These are phyloP conservation scores for Bellardia pandia DNA, from an alignment of 2,888 invertebrate genomes.

Conservation along the genomic window DNA sequence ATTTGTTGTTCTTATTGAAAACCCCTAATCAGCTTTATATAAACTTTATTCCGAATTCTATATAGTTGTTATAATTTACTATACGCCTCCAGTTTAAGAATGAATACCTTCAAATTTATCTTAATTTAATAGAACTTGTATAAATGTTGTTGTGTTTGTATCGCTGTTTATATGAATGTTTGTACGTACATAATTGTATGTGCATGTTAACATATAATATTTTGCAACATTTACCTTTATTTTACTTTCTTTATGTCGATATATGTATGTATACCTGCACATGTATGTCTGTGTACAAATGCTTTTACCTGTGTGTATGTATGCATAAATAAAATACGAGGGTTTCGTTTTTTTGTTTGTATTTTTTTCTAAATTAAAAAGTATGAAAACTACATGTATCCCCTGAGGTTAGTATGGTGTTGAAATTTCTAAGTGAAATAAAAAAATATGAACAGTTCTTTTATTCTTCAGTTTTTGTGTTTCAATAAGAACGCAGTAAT, in stretches of 20 bases:
- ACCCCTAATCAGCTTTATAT: too few relatives aligned
- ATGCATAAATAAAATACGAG: constrained; percentile 19
- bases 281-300: neutral
- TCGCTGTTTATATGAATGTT: neutral
- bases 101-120: neutral
- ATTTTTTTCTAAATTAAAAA: constrained; percentile 61
- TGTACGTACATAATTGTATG: neutral
- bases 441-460: constrained; percentile 44
- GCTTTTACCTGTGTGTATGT: neutral
- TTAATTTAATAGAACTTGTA: neutral
- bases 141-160: too few relatives aligned
- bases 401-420: constrained; percentile 67
- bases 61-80: too few relatives aligned
- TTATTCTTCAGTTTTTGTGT: constrained; percentile 35
- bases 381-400: constrained; percentile 63
- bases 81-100: too few relatives aligned
- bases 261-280: neutral
- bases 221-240: constrained; percentile 57
- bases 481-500: constrained; percentile 18
- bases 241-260: constrained; percentile 25
- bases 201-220: constrained; percentile 16
- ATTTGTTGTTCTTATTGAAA: too few relatives aligned
- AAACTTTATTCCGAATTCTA: too few relatives aligned
- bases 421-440: constrained; percentile 64
- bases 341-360: constrained; percentile 35